Evolutionary conservation across 2,888 invertebrate genomes (phyloP), one percentile per base, ranked within the genome.

Genomic region (Mesoligia furuncula): DNA sequence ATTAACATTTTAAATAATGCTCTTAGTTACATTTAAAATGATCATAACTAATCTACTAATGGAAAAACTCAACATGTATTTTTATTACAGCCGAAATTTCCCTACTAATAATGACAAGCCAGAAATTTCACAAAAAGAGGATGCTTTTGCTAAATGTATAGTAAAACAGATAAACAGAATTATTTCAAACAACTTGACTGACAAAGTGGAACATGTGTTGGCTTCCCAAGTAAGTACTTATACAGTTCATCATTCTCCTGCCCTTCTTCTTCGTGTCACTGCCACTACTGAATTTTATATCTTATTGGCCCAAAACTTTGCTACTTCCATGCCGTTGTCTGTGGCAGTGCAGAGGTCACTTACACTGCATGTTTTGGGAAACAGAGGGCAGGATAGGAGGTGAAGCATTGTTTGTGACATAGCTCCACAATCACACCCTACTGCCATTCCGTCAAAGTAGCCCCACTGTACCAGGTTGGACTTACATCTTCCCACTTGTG

Each of bases 91-190:
- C 15, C 90, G 88, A 24, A 91, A 89, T 15, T 85, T 90, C 31
- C 77, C 87, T 39, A 67, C 83, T 8, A 81, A 81, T 48, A n/a
- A 77, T 27, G 91, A 91, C 0, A 92, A 91, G 80, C 80, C 90
- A 65, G 93, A 93, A 83, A 84, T 84, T 48, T 91, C 87, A 67
- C 95, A 94, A 73, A 88, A 93, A 77, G 97, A 97, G 83, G 93
- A 97, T 93, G 87, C 94, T 6, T 82, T 95, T 48, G 94, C 97
- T 54, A 96, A 96, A 80, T 92, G 96, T 64, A 92, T 98, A 77
- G 96, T 97, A 1, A 97, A 97, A 86, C 98, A 98, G 93, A 96
- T 98, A 6, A 98, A 98, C 92, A 97, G 98, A 90, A 96, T 97
- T 4, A 94, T 98, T 7, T 92, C 97, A 36, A 97, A 97, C 84